Base-by-base conservation (phyloP, 1,140 invertebrate genomes). In the Bombus pascuorum region DNA sequence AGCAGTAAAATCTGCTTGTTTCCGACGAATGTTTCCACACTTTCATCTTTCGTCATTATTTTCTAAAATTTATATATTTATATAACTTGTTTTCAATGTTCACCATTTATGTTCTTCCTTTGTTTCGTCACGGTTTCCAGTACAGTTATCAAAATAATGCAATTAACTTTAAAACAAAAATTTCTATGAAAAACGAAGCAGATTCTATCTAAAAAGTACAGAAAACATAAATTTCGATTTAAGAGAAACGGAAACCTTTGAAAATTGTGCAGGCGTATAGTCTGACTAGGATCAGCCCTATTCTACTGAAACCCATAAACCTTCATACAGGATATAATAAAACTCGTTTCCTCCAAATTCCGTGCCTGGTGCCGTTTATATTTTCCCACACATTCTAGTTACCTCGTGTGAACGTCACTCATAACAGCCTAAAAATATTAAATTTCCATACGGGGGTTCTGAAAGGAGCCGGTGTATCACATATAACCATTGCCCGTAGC, bases 401-500 rank as follows among this genome's bases (percentile, higher is more conserved):
- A 62, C 28, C 34, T 42, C 75, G 59, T 22, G 37, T 0, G 37
- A 62, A 65, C 28, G 57, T 32, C 37, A 9, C 28, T 32, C 75
- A 42, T 18, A 12, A 8, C 28, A 6, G 4, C 13, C 53, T 28
- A 25, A 28, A 77, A 77, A 39, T 59, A 62, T 59, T 77, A 59
- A 62, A 62, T 77, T 77, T 62, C 57, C 75, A 53, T 62, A 39
- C 22, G 8, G 8, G 28, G 25, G 1, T 4, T 28, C 3, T 18
- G 5, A 28, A 47, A 47, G 6, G n/a, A 22, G 15, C 5, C 39
- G 42, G 25, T 66, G 37, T 71, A 66, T 75, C 37, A 84, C 44
- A 42, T 47, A 62, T 62, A 37, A 22, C n/a, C 22, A 65, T 71
- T 83, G 71, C 71, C 68, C 68, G 80, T 44, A 71, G 53, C 42